Percentiles rank a stretch among this genome's conserved stretches.
Conservation (phyloP, 1,140 invertebrate genomes). For the Plodia interpunctella region DNA sequence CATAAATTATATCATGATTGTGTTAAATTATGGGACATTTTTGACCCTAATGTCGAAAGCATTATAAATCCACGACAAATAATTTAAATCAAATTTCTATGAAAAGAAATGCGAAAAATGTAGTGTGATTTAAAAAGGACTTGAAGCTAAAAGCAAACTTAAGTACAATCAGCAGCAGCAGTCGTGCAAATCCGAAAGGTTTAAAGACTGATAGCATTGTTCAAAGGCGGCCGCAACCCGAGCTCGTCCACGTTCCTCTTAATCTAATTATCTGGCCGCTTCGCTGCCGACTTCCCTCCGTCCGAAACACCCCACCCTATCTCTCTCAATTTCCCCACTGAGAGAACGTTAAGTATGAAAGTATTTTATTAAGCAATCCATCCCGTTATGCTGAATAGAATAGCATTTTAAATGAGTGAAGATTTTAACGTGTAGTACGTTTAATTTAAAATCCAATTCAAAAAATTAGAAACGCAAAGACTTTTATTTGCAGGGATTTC, state of each 20-base stretch:
- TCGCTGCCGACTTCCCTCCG: slow-evolving; percentile 40
- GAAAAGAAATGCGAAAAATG: background rate
- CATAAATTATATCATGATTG: background rate
- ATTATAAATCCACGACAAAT: too few species aligned
- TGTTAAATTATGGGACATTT: background rate
- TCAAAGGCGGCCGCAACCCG: slow-evolving; percentile 38
- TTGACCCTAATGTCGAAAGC: too few species aligned
- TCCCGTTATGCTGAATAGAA: slow-evolving; percentile 29
- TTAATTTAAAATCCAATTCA: background rate
- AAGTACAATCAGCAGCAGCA: slow-evolving; percentile 36
- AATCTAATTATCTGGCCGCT: slow-evolving; percentile 69
- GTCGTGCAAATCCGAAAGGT: slow-evolving; percentile 48
- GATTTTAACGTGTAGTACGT: slow-evolving; percentile 15
- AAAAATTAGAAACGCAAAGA: too few species aligned
- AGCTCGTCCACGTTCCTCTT: slow-evolving; percentile 55
- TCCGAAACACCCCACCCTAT: slow-evolving; percentile 39
- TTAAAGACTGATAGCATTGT: slow-evolving; percentile 57
- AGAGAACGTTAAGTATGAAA: slow-evolving; percentile 39
- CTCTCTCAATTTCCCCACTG: slow-evolving; percentile 35
- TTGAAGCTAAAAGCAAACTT: slow-evolving; percentile 21
- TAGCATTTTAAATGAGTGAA: slow-evolving; percentile 21
- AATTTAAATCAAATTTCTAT: background rate
- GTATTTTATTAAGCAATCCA: slow-evolving; percentile 43
- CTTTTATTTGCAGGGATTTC: too few species aligned
- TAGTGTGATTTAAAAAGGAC: slow-evolving; percentile 17